Base-by-base conservation (phyloP, 1,140 invertebrate species). In the Bombus waltoni region DNA sequence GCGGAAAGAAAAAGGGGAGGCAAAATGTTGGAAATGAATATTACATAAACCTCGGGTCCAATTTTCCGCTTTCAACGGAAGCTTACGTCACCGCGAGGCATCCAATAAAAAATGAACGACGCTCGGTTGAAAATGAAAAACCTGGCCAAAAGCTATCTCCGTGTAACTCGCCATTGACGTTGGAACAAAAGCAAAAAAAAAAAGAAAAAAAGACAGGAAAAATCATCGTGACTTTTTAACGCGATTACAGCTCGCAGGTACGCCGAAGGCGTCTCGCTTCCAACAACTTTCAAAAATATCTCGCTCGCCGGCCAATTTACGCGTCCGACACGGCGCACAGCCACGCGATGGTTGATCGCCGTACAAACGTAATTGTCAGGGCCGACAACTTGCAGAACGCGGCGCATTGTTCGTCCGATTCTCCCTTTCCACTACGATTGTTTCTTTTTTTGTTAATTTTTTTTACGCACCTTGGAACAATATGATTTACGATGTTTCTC, bases 251-350 rank as follows among this genome's bases (percentile, higher is more conserved):
- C 47, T 53, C 15, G 13, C 42, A 18, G 25, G 47, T 25, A 2
- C 15, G 59, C 44, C 32, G 35, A 35, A n/a, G 44, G 32, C 35
- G 15, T 15, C 32, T 38, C 35, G 65, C n/a, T 11, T 40, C 38
- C n/a, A 47, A 73, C 28, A 81, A 66, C 32, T 44, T 76, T 76
- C 40, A 9, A 57, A 32, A 72, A 65, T 76, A 66, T 59, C 59
- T 75, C 53, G n/a, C 57, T 38, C 38, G 57, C 57, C n/a, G 18
- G 42, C 93, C 93, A 94, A 95, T 94, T 95, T 75, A 83, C 75
- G 71, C 71, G 71, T 81, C 71, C 59, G 35, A 53, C 35, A 57
- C 83, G 85, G 83, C 53, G 42, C n/a, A 57, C 71, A 85, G 86
- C 65, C n/a, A 70, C 42, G 59, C 80, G 81, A 87, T 70, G 71